phyloP scores from a whole-genome alignment of 2,797 vertebrate genomes.

The Hirundo rustica region DNA sequence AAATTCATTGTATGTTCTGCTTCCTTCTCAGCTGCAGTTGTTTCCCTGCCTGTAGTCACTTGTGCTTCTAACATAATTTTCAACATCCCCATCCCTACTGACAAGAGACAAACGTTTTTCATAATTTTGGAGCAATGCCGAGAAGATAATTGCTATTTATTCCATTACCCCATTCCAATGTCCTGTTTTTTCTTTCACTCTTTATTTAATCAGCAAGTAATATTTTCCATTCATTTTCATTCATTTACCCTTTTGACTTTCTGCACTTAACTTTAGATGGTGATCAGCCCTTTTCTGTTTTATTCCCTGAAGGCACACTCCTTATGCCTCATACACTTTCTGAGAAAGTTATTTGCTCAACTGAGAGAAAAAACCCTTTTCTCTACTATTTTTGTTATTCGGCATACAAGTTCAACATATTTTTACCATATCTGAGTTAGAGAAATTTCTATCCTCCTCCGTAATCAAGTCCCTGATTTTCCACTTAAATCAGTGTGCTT shows the following conservation, averaged over 20 bases:
- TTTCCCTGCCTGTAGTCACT: background rate
- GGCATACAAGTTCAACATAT: background rate
- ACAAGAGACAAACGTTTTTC: background rate
- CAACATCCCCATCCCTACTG: background rate
- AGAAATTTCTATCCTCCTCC: background rate
- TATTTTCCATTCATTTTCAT: constrained; percentile 30
- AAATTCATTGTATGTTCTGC: background rate
- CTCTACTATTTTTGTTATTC: background rate
- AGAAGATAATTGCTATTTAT: background rate
- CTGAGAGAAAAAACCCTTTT: background rate
- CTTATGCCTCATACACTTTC: background rate
- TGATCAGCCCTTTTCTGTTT: background rate
- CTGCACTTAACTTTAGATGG: background rate
- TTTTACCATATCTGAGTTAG: background rate
- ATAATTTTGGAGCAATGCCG: background rate
- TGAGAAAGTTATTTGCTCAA: background rate
- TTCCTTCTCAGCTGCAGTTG: background rate
- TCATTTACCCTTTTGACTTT: constrained; percentile 32
- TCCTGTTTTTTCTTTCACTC: background rate
- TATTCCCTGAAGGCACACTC: background rate
- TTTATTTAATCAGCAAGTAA: background rate
- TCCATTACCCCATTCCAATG: background rate
- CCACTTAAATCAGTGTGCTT: background rate
- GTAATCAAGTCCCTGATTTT: background rate
- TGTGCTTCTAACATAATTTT: background rate